These are phyloP conservation scores for Plecotus auritus DNA, from an alignment of 2,113 vertebrate genomes.

Conservation along the genomic window DNA sequence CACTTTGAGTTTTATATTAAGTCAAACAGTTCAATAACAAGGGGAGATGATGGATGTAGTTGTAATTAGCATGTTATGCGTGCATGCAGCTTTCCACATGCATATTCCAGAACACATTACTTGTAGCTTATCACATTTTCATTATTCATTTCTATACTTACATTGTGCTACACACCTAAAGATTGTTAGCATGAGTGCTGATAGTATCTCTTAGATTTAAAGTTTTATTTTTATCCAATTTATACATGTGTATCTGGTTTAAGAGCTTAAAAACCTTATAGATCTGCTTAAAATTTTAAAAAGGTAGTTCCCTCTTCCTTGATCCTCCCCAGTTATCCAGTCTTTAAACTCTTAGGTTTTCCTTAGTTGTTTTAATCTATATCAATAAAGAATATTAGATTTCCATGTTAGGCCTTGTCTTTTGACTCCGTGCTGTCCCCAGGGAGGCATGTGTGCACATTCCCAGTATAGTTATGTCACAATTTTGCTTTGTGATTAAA, in stretches of 20 bases:
- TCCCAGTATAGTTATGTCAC: background rate
- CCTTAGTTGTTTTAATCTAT: background rate
- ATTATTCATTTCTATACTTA: background rate
- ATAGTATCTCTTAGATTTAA: background rate
- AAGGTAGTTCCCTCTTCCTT: background rate
- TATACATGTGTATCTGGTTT: background rate
- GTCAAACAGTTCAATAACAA: background rate
- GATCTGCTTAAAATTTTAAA: background rate
- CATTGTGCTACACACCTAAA: background rate
- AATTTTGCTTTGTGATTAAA: conserved; percentile 7
- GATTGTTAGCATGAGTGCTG: background rate
- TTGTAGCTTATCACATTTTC: background rate
- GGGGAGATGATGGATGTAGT: background rate
- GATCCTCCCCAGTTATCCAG: background rate
- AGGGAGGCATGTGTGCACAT: background rate
- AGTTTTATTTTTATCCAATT: background rate
- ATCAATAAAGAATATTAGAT: background rate
- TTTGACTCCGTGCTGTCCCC: background rate
- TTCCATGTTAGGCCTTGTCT: background rate
- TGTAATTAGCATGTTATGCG: background rate
- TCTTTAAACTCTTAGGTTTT: background rate
- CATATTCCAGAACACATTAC: background rate
- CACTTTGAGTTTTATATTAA: conserved; percentile 18
- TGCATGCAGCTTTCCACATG: background rate
- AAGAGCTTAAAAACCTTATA: background rate